Conservation (phyloP, 2,888 invertebrate genomes). For the Agonum fuliginosum region DNA sequence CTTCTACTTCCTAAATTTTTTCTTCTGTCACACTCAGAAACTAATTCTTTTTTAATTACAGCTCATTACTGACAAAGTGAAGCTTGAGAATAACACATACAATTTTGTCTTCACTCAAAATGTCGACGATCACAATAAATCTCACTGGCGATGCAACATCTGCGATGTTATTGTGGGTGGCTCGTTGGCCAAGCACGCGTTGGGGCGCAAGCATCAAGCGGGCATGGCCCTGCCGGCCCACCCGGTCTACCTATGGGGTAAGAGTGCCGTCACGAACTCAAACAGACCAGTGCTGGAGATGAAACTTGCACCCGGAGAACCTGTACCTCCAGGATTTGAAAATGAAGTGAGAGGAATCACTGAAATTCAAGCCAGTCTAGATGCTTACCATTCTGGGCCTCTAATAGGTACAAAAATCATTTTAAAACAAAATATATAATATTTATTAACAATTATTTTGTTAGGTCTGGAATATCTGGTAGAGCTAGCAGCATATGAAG, state of each 20-base stretch:
- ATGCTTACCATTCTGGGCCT: constrained; percentile 75
- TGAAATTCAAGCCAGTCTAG: constrained; percentile 75
- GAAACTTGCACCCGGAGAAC: constrained; percentile 78
- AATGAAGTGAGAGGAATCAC: constrained; percentile 72
- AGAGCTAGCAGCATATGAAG: constrained; percentile 80
- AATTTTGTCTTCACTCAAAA: constrained; percentile 70
- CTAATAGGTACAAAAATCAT: constrained; percentile 65
- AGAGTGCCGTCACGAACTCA: neutral
- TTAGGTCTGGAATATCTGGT: constrained; percentile 88
- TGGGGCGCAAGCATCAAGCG: constrained; percentile 69
- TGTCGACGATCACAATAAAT: constrained; percentile 68
- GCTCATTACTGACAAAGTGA: constrained; percentile 64
- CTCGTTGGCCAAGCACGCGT: constrained; percentile 70
- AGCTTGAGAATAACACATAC: constrained; percentile 68
- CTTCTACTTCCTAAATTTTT: too few relatives aligned
- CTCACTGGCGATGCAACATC: constrained; percentile 71
- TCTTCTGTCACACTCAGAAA: neutral
- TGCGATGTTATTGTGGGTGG: constrained; percentile 72
- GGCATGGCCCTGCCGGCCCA: constrained; percentile 56
- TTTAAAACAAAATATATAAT: too few relatives aligned
- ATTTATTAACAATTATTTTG: neutral
- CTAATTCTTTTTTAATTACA: constrained; percentile 11
- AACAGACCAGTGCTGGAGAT: constrained; percentile 9
- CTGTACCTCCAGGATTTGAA: constrained; percentile 83
- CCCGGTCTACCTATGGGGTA: constrained; percentile 32